A percentile compares a stretch with the other conserved stretches of the same genome.
phyloP scores from a whole-genome alignment of 2,113 vertebrate genomes.

The Galbula dea region DNA sequence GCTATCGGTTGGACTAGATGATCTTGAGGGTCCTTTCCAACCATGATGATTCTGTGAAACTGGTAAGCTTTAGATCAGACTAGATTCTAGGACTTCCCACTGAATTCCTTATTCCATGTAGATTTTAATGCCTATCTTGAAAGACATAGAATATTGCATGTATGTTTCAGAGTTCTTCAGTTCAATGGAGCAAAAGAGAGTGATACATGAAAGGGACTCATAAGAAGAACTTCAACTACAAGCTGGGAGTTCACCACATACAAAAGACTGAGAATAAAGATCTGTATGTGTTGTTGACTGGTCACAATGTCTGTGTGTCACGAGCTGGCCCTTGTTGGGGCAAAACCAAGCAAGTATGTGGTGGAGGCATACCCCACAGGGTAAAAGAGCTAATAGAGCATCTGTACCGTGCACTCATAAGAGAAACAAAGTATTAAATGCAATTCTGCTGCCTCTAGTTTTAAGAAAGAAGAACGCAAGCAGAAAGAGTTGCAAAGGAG shows the following conservation, averaged over 20 bases:
- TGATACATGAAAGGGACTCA: accelerated
- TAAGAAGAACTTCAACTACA: neutral
- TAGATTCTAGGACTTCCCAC: neutral
- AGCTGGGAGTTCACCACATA: neutral
- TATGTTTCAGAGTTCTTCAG: neutral
- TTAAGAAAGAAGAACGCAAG: neutral
- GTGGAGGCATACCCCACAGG: neutral
- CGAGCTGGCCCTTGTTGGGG: neutral
- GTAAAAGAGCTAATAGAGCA: neutral
- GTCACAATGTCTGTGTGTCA: neutral
- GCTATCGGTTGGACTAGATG: too few relatives aligned
- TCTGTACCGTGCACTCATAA: neutral
- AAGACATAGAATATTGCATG: neutral
- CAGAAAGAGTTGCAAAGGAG: neutral
- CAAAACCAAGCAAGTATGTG: neutral
- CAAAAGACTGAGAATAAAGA: neutral
- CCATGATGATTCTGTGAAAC: neutral
- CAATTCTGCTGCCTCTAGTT: neutral
- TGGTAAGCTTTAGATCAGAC: neutral
- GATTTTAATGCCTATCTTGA: neutral
- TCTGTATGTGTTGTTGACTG: neutral
- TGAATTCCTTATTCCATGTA: neutral
- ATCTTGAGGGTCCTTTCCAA: too few relatives aligned
- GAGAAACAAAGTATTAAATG: neutral
- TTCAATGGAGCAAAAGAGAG: neutral